These are phyloP conservation scores for Mercenaria mercenaria DNA, from an alignment of 1,140 invertebrate species.

Conservation along the genomic window DNA sequence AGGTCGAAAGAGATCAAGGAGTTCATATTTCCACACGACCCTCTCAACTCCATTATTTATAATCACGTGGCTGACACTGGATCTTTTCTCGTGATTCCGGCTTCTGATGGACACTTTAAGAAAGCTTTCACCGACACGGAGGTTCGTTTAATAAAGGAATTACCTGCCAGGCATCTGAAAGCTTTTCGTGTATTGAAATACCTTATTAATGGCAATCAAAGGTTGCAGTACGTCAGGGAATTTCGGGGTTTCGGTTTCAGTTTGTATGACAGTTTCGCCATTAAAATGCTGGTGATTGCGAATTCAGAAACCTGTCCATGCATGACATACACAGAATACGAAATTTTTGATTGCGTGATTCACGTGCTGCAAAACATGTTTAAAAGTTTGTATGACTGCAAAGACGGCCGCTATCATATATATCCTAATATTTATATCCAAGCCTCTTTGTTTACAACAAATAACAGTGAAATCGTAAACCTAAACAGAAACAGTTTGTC, in stretches of 20 bases:
- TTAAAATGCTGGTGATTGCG: conserved; percentile 28
- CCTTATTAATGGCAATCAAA: conserved; percentile 11
- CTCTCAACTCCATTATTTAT: background rate
- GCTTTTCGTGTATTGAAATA: conserved; percentile 17
- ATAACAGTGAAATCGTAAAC: background rate
- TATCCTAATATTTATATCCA: conserved; percentile 9
- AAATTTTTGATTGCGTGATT: conserved; percentile 44
- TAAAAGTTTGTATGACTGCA: background rate
- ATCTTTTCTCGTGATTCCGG: background rate
- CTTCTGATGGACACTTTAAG: conserved; percentile 3
- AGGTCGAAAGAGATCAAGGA: background rate
- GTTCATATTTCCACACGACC: background rate
- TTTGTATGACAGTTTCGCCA: background rate
- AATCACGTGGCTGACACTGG: background rate
- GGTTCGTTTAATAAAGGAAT: background rate
- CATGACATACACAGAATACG: background rate
- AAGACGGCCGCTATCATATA: background rate
- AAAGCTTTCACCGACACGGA: conserved; percentile 36
- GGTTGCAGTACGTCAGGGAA: background rate
- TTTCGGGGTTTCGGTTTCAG: background rate
- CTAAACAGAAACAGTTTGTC: background rate
- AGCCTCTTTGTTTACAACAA: background rate
- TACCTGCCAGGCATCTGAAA: background rate
- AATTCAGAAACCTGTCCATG: conserved; percentile 10
- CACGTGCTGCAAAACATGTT: conserved; percentile 5